A percentile compares a stretch with the other conserved stretches of the same genome.
Conservation (phyloP, 2,113 vertebrate genomes). For the Gobio gobio region DNA sequence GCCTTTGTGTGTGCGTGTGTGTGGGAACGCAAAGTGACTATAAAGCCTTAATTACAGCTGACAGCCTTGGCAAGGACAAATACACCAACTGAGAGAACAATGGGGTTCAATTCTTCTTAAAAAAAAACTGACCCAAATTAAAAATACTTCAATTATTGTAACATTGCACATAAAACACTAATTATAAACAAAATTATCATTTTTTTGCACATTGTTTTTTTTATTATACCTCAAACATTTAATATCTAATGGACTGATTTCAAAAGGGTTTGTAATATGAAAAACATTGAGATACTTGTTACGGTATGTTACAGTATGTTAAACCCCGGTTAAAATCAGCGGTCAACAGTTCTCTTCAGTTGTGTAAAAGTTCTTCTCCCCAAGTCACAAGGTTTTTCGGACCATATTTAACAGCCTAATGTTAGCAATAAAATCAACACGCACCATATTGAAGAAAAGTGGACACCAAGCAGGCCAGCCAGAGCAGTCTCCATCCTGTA, state of each 20-base stretch:
- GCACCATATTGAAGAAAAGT: conserved; percentile 66
- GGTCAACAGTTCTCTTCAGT: not conserved
- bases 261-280: not conserved
- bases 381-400: not conserved
- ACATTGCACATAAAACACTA: not conserved
- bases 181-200: not conserved
- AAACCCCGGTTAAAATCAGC: not conserved
- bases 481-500: conserved; percentile 63
- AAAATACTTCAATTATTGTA: conserved; percentile 6
- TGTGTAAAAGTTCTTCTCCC: not conserved
- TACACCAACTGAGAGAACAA: conserved; percentile 55
- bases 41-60: conserved; percentile 74
- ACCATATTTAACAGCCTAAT: not conserved
- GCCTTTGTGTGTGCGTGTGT: conserved; percentile 58
- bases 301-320: not conserved
- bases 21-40: conserved; percentile 55
- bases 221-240: not conserved
- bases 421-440: conserved; percentile 43
- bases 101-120: not conserved
- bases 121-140: conserved; percentile 18
- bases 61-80: conserved; percentile 67
- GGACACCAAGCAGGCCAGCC: conserved; percentile 63
- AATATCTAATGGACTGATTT: not conserved
- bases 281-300: not conserved
- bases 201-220: not conserved